Percentiles rank a stretch among this genome's conserved stretches.
These are phyloP conservation scores for Phocoena sinus DNA, from an alignment of 2,113 vertebrate genomes.

Conservation along the genomic window DNA sequence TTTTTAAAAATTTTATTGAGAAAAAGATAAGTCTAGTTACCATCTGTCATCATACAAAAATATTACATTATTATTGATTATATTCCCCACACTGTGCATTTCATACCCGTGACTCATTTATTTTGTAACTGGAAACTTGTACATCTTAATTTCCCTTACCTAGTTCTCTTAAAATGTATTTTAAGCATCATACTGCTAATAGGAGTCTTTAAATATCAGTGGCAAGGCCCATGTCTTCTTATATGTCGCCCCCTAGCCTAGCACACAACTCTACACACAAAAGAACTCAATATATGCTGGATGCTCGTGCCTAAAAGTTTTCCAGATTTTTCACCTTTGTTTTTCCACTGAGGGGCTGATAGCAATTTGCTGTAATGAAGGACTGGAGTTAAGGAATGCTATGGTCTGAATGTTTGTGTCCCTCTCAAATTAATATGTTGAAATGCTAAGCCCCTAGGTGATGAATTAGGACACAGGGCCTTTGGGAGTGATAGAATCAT, in stretches of 20 bases:
- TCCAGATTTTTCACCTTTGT: not conserved
- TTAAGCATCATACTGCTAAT: not conserved
- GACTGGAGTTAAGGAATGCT: not conserved
- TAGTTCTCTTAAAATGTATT: not conserved
- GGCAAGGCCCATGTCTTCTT: not conserved
- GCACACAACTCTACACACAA: not conserved
- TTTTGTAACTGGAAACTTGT: too few species aligned
- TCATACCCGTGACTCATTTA: too few species aligned
- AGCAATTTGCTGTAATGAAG: not conserved
- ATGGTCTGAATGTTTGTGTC: not conserved
- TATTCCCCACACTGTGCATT: too few species aligned
- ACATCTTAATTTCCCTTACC: too few species aligned
- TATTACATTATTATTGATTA: too few species aligned
- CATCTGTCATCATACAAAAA: too few species aligned
- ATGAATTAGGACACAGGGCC: not conserved
- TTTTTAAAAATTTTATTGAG: too few species aligned
- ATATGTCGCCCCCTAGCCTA: not conserved
- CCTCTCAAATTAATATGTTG: not conserved
- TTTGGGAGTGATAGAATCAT: not conserved
- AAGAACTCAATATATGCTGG: not conserved
- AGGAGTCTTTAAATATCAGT: not conserved
- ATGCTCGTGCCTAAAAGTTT: not conserved
- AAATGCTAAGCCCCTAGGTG: not conserved
- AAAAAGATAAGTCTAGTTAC: too few species aligned
- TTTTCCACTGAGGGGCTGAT: not conserved